These are phyloP conservation scores for Drosophila parvula DNA, from an alignment of 1,140 invertebrate species.

Conservation along the genomic window DNA sequence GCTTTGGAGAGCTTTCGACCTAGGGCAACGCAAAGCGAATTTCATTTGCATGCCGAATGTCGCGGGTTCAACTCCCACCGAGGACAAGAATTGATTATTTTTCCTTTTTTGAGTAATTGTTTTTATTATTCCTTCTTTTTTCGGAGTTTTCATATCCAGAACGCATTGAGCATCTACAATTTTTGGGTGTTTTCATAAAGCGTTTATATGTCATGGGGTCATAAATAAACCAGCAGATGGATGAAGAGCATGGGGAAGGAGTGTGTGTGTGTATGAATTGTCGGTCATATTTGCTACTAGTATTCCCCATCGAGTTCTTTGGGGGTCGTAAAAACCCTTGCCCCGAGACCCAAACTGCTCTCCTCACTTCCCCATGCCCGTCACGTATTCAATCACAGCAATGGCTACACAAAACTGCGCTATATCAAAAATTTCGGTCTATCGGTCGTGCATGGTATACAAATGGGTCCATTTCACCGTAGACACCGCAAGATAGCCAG, in stretches of 20 bases:
- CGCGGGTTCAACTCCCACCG: slow-evolving; percentile 8
- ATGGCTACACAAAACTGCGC: slow-evolving; percentile 79
- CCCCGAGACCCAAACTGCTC: slow-evolving; percentile 11
- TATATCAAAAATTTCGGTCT: slow-evolving; percentile 78
- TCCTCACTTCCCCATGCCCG: slow-evolving; percentile 50
- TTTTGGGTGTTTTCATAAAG: slow-evolving; percentile 54
- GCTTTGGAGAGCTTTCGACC: slow-evolving; percentile 34
- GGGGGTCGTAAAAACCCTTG: slow-evolving; percentile 69
- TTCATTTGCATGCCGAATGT: slow-evolving; percentile 2
- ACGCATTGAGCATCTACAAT: slow-evolving; percentile 42
- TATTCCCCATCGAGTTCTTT: slow-evolving; percentile 11
- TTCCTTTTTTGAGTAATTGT: slow-evolving; percentile 40
- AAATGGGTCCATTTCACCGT: slow-evolving; percentile 63
- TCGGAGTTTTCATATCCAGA: slow-evolving; percentile 24
- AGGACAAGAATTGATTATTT: slow-evolving; percentile 19
- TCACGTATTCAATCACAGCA: slow-evolving; percentile 81
- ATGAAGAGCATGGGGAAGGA: neutral
- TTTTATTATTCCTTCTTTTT: slow-evolving; percentile 2
- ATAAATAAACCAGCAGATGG: slow-evolving; percentile 53
- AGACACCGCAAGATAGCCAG: slow-evolving; percentile 22
- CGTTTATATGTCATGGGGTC: slow-evolving; percentile 56
- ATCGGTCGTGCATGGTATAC: slow-evolving; percentile 70
- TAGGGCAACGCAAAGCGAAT: slow-evolving; percentile 18
- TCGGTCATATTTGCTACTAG: slow-evolving; percentile 26
- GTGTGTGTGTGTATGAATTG: slow-evolving; percentile 25